Conservation (phyloP, 2,888 invertebrate species). For the Megastigmus dorsalis region DNA sequence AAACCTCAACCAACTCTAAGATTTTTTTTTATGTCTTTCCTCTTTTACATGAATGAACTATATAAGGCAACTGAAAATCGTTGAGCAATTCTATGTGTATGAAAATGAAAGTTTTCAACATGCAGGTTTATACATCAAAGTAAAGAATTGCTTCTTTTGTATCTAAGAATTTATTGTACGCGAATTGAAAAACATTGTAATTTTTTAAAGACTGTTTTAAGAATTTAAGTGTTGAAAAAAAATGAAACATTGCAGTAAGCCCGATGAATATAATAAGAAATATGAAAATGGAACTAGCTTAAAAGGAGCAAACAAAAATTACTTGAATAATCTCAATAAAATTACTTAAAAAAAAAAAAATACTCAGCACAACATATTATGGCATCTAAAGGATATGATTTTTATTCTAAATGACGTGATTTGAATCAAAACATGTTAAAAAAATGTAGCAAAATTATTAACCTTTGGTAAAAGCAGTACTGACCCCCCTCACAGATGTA, state of each 20-base stretch:
- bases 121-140: slow-evolving; percentile 43
- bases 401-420: too few relatives aligned
- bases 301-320: too few relatives aligned
- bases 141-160: slow-evolving; percentile 25
- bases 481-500: too few relatives aligned
- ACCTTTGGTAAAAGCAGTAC: too few relatives aligned
- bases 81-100: slow-evolving; percentile 42
- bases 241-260: background rate
- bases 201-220: background rate
- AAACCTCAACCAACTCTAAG: slow-evolving; percentile 55
- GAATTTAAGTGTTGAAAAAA: background rate
- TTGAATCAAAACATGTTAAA: too few relatives aligned
- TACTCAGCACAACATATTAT: too few relatives aligned
- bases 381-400: too few relatives aligned
- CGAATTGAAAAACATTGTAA: slow-evolving; percentile 25
- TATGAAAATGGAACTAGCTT: too few relatives aligned
- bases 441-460: too few relatives aligned
- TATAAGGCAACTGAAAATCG: slow-evolving; percentile 49
- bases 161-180: slow-evolving; percentile 3
- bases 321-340: too few relatives aligned
- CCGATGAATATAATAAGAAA: too few relatives aligned
- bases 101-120: slow-evolving; percentile 37
- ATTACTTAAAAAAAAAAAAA: too few relatives aligned
- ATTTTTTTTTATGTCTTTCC: slow-evolving; percentile 31
- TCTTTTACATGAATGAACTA: slow-evolving; percentile 42